Base-by-base conservation (phyloP, 53 echinoderm and acorn worm species). In the Stichopus horrens region DNA sequence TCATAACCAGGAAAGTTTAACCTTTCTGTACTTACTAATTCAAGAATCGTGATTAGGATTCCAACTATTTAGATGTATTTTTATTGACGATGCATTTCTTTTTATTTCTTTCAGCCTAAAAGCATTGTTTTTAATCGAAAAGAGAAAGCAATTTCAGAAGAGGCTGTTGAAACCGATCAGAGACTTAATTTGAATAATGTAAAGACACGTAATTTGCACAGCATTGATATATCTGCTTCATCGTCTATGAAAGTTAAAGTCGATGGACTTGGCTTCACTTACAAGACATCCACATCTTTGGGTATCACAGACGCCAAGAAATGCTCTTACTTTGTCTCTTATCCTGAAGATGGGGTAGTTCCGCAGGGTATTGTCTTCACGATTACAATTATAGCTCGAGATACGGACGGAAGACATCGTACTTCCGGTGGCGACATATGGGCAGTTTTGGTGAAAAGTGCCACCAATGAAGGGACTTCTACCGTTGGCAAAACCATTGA, bases 401-500 rank as follows among this genome's bases (percentile, higher is more conserved):
- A 87, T 87, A 53, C 73, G 9, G 4, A 63, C 3, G 90, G 90
- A 16, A 86, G 83, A 73, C 55, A 77, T 55, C 71, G 86, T 23
- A 58, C 81, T 11, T 56, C 53, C 6, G 91, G 93, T 20, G 93
- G 93, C 0, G 93, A 93, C 21, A 88, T 93, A 59, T 93, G 88
- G 88, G 60, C 21, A 19, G 91, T 85, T 8, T 65, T 78, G 57
- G 73, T 93, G n/a, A 54, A 5, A 57, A 21, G 73, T 37, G 21
- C n/a, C 4, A 59, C 19, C 52, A 85, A 54, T 6, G 59, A 60
- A 8, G 22, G 18, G 21, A 60, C 75, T 9, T 55, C 87, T 51
- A 94, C 93, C 5, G 87, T 94, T 7, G 94, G 89, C 21, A 58
- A 78, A 21, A 75, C 92, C 9, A 59, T 89, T 13, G 93, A 94